Base-by-base conservation (phyloP, 2,888 invertebrate genomes). In the Thera britannica region DNA sequence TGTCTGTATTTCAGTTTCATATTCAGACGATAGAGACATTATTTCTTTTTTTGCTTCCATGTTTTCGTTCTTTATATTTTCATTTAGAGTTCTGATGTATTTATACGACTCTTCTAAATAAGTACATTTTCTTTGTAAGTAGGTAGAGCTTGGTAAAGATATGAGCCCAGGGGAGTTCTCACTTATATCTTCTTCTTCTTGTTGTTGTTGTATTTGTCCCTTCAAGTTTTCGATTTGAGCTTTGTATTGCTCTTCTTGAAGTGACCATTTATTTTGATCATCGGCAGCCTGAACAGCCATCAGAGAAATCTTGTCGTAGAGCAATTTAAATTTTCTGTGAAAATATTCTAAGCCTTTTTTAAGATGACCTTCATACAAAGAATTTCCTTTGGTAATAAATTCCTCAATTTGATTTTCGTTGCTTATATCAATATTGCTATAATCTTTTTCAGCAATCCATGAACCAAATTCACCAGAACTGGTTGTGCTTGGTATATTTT, bases 41-140 rank as follows among this genome's bases (percentile, higher is more conserved):
- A 90, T 78, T 62, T 94, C 91, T 70, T 94, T 84, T 82, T 94
- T 93, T 71, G 79, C 84, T 80, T 93, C 87, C 75, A 92, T 77
- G 76, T 92, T 84, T 84, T 94, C 92, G 81, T 93, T 93, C 76
- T 92, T 93, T 44, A 94, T 86, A 72, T 95, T 93, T 69, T 95
- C 89, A 76, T 95, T 94, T 51, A 90, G 80, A 2, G 94, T 90
- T 85, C 93, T 90, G 49, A 90, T 85, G 67, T 88, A 83, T 80
- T 85, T 92, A 63, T 92, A 92, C 1, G 86, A 84, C 56, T 92
- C 90, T 79, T 93, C 90, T 72, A 94, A 80, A 79, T 89, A 93
- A 34, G 76, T 77, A 75, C 93, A 87, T 80, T 94, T 93, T 75
- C 90, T 88, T 82, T 92, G 86, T 63, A 93, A 79, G 57, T 73